Evolutionary conservation across 2,797 vertebrate genomes (phyloP).

Genomic region (Acanthornis magna): DNA sequence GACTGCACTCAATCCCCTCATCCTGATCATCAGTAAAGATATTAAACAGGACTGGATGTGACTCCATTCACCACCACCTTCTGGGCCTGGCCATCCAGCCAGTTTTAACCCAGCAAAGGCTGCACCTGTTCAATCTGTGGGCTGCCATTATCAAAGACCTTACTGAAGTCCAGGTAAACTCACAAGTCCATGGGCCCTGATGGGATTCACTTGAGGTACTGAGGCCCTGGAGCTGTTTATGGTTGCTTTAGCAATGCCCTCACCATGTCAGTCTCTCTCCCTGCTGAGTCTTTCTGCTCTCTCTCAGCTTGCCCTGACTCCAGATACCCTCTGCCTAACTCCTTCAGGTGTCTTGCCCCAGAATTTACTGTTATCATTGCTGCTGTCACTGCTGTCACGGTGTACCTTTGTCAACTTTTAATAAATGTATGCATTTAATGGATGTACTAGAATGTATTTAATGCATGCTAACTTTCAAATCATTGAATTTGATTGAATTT

Average conservation of each 20-base stretch:
- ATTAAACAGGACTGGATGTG: too few species aligned
- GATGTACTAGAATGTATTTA: not conserved
- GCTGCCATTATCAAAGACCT: not conserved
- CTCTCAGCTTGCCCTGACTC: not conserved
- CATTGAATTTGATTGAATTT: not conserved
- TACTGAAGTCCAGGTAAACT: not conserved
- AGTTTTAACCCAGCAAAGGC: accelerated
- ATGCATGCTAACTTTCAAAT: not conserved
- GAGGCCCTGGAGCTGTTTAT: not conserved
- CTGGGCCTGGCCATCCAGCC: not conserved
- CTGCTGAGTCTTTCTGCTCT: not conserved
- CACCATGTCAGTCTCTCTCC: not conserved
- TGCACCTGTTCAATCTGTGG: accelerated
- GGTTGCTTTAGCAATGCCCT: not conserved
- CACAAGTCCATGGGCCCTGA: not conserved
- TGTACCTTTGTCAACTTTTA: not conserved
- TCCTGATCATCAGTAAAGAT: not conserved
- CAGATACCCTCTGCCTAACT: not conserved
- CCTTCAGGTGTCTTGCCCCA: not conserved
- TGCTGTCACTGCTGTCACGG: accelerated
- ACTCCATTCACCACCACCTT: not conserved
- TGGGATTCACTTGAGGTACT: not conserved
- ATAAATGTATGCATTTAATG: not conserved
- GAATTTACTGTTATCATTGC: not conserved
- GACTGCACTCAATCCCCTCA: accelerated